Conservation (phyloP, 2,797 vertebrate genomes). For the Macropodus opercularis region DNA sequence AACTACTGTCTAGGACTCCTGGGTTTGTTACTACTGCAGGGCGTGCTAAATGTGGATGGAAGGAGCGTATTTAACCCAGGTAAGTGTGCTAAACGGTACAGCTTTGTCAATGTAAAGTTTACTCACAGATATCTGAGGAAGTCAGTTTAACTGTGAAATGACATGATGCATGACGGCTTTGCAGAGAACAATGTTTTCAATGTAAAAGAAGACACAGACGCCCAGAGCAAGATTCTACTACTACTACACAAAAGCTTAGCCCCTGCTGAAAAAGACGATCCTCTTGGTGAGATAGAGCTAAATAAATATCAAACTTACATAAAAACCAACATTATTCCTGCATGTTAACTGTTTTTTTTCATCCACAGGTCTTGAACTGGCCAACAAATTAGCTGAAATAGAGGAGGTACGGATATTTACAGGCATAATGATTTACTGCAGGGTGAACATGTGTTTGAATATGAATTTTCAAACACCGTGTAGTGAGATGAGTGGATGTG, state of each 20-base stretch:
- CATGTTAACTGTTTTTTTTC: conserved; percentile 25
- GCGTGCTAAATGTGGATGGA: conserved; percentile 65
- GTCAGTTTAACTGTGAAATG: not conserved
- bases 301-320: not conserved
- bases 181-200: conserved; percentile 72
- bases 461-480: not conserved
- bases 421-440: not conserved
- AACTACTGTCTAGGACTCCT: conserved; percentile 73
- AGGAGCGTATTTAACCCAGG: conserved; percentile 73
- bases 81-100: conserved; percentile 43
- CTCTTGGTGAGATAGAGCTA: conserved; percentile 63
- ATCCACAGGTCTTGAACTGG: conserved; percentile 70
- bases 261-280: conserved; percentile 64
- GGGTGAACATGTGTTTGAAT: not conserved
- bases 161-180: not conserved
- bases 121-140: not conserved
- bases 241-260: conserved; percentile 74
- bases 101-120: not conserved
- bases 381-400: conserved; percentile 70
- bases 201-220: conserved; percentile 66
- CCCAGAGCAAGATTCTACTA: conserved; percentile 77
- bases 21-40: conserved; percentile 72
- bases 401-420: conserved; percentile 71
- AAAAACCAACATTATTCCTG: conserved; percentile 1
- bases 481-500: not conserved